Conservation (phyloP, 2,113 vertebrate species). For the Brachyhypopomus occidentalis region DNA sequence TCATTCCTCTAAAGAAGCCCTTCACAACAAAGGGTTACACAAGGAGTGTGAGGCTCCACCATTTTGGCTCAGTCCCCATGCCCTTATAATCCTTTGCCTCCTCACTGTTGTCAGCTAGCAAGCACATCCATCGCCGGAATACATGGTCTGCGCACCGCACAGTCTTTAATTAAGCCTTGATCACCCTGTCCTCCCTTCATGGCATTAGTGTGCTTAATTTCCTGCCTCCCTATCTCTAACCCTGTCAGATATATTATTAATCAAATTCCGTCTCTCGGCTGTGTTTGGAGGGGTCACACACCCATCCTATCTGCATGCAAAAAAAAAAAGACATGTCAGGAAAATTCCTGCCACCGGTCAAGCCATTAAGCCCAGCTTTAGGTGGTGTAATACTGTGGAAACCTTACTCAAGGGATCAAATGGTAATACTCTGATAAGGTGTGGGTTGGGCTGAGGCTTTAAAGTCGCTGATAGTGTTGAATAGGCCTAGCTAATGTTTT, state of each 20-base stretch:
- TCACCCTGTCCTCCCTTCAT: constrained; percentile 64
- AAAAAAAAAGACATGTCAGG: constrained; percentile 36
- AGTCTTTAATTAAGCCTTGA: constrained; percentile 78
- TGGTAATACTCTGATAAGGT: constrained; percentile 70
- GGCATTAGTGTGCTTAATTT: constrained; percentile 78
- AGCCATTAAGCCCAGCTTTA: constrained; percentile 61
- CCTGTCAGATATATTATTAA: constrained; percentile 76
- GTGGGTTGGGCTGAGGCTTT: constrained; percentile 44
- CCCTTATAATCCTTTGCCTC: constrained; percentile 62
- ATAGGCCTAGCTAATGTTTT: constrained; percentile 34
- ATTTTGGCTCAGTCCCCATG: constrained; percentile 45
- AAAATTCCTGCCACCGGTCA: constrained; percentile 58
- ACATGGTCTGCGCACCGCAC: constrained; percentile 64
- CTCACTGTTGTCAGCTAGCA: constrained; percentile 64
- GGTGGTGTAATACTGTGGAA: constrained; percentile 62
- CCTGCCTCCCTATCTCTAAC: constrained; percentile 72
- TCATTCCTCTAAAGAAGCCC: constrained; percentile 62
- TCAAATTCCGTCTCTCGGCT: constrained; percentile 62
- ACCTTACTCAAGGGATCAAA: constrained; percentile 68
- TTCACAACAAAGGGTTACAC: constrained; percentile 68
- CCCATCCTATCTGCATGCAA: constrained; percentile 26
- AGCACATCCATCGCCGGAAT: constrained; percentile 69
- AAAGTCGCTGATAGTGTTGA: constrained; percentile 7
- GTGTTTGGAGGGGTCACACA: constrained; percentile 55
- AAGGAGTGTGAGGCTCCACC: constrained; percentile 58